Evolutionary conservation across 2,888 invertebrate genomes (phyloP), one percentile per base, ranked within the genome.

Genomic region (Steromphala cineraria): DNA sequence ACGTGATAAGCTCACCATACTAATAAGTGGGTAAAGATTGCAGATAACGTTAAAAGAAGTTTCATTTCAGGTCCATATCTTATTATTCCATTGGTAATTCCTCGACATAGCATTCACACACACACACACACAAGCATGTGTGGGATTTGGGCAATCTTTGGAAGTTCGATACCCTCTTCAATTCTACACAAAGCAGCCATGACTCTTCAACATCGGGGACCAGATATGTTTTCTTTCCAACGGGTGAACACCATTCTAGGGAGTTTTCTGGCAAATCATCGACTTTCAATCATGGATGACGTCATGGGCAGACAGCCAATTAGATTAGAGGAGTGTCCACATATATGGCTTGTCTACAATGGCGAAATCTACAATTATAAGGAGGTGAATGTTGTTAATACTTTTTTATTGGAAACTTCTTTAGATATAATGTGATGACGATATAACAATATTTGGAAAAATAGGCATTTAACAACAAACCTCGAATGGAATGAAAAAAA

Each of bases 341-440:
- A 93, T 81, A 87, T 93, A 13, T 93, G 91, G 89, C 86, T 93
- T 24, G 84, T 92, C 17, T 96, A 77, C 94, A 97, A 97, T 92
- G 97, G 97, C 74, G 97, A 97, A 94, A 95, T 97, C 87, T 97
- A 97, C 94, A 97, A 97, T 94, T 97, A 93, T 85, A 91, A 92
- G 84, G 79, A 85, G 85, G 90, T 90, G 82, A 82, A 79, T 80
- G 10, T 28, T 77, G 0, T 3, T n/a, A n/a, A n/a, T n/a, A n/a
- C n/a, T 36, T 4, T 36, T 36, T 36, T 4, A 36, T 36, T 36
- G 36, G 36, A 36, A 7, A 36, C 2, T 2, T 36, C 36, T 36
- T 36, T 7, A 36, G n/a, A 36, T 36, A 36, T 36, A 36, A 36
- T 36, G 7, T 36, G 36, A 7, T 36, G 36, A 36, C 36, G 36